Base-by-base conservation (phyloP, 2,888 invertebrate species). In the Drosophila recens region DNA sequence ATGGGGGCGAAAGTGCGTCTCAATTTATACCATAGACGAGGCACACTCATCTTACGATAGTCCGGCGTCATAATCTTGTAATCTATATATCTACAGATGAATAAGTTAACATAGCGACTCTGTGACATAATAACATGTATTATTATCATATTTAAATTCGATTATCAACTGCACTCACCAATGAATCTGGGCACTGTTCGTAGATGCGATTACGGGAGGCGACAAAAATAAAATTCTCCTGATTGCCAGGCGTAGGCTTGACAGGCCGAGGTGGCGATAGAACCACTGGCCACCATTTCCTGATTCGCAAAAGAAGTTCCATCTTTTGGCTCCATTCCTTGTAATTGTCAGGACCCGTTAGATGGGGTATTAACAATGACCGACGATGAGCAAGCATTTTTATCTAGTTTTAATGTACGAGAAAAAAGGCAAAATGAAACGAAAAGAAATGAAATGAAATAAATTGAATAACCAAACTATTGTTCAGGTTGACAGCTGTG, bases 311-410 rank as follows among this genome's bases (percentile, higher is more conserved):
- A 10, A 33, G 8, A 0, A 73, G 11, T 11, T 78, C 79, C 52
- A 76, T 52, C 51, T 78, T 68, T 0, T 5, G 54, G 20, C 75
- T 78, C 79, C 75, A 76, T 3, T 73, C 75, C 17, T 40, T 58
- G 49, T 78, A 76, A 11, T 75, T 75, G 15, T 20, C 34, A 9
- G 36, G 15, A 3, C 67, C 77, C 11, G 40, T 23, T 0, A 75
- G 49, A n/a, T 11, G 40, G 3, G 61, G 45, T 38, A 77, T 56
- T 11, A 17, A n/a, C 13, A 36, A 9, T 4, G 49, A 27, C 3
- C 30, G 67, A 36, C 42, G 38, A 52, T 75, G 62, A 33, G 62
- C 58, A 4, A 66, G 13, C 77, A 74, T 74, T n/a, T 30, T 48
- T 3, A 17, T 43, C 13, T 15, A 46, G 46, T 52, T 27, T 45